phyloP scores from a whole-genome alignment of 2,888 invertebrate genomes.

The Tenodera sinensis region DNA sequence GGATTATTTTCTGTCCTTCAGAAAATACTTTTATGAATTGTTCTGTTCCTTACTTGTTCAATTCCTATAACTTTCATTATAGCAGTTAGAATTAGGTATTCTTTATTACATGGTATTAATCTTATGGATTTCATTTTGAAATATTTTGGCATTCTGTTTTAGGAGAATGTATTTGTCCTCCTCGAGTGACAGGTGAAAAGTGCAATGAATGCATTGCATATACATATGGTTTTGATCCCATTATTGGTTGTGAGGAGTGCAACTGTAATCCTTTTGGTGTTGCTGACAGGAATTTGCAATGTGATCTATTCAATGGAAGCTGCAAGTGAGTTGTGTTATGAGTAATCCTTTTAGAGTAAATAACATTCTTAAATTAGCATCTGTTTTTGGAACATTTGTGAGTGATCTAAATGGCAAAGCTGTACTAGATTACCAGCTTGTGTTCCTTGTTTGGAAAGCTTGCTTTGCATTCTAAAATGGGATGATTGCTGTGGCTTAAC shows the following conservation, averaged over 20 bases:
- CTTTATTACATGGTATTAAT: neutral
- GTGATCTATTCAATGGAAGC: slow-evolving; percentile 81
- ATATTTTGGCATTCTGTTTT: neutral
- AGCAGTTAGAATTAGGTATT: too few species aligned
- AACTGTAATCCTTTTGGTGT: slow-evolving; percentile 86
- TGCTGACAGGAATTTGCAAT: slow-evolving; percentile 69
- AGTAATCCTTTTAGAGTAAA: neutral
- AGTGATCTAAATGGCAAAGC: too few species aligned
- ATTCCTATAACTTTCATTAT: too few species aligned
- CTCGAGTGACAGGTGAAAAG: slow-evolving; percentile 79
- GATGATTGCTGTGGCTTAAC: too few species aligned
- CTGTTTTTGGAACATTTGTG: too few species aligned
- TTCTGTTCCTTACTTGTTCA: too few species aligned
- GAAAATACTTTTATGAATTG: too few species aligned
- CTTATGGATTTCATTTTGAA: neutral
- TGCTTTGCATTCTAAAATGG: too few species aligned
- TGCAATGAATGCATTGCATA: slow-evolving; percentile 86
- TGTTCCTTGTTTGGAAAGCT: too few species aligned
- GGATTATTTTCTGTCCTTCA: too few species aligned
- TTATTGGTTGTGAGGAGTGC: slow-evolving; percentile 94
- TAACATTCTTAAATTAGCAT: too few species aligned
- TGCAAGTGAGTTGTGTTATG: slow-evolving; percentile 61
- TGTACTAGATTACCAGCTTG: too few species aligned
- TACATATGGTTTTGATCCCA: slow-evolving; percentile 89
- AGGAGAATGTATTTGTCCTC: slow-evolving; percentile 88